Evolutionary conservation across 2,888 invertebrate species (phyloP).

Genomic region (Cephus sareptanus): DNA sequence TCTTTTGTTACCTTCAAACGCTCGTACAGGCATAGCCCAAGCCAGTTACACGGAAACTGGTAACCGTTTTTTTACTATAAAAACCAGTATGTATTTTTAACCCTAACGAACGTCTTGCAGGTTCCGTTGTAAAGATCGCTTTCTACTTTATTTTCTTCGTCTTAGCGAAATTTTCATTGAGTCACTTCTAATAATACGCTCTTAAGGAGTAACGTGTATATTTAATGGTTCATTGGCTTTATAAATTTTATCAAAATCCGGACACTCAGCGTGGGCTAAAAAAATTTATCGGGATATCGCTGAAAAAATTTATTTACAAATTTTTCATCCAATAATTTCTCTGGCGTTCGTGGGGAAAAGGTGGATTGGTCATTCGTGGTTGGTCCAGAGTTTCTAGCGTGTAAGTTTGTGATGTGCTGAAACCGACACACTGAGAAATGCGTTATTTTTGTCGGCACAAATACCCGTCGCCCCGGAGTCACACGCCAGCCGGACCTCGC

Average conservation of each 20-base stretch:
- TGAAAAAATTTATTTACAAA: neutral
- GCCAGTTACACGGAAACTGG: neutral
- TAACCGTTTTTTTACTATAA: neutral
- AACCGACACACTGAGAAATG: slow-evolving; percentile 54
- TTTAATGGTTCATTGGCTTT: neutral
- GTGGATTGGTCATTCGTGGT: slow-evolving; percentile 9
- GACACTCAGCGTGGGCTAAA: neutral
- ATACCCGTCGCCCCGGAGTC: slow-evolving; percentile 45
- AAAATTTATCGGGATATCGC: neutral
- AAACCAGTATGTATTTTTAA: slow-evolving; percentile 15
- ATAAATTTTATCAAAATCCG: neutral
- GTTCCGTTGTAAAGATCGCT: slow-evolving; percentile 15
- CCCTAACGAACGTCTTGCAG: slow-evolving; percentile 7
- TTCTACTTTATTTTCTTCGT: neutral
- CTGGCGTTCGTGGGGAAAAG: neutral
- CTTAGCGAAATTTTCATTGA: slow-evolving; percentile 4
- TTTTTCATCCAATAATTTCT: neutral
- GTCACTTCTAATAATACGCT: slow-evolving; percentile 14
- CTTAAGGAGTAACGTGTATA: neutral
- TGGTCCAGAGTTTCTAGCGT: slow-evolving; percentile 1
- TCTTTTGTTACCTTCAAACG: neutral
- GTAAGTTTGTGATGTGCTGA: slow-evolving; percentile 11
- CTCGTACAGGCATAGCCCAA: neutral
- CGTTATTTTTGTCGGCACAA: slow-evolving; percentile 65
- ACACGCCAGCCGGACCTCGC: slow-evolving; percentile 19